phyloP scores from a whole-genome alignment of 1,140 invertebrate species.

The Anthonomus grandis region DNA sequence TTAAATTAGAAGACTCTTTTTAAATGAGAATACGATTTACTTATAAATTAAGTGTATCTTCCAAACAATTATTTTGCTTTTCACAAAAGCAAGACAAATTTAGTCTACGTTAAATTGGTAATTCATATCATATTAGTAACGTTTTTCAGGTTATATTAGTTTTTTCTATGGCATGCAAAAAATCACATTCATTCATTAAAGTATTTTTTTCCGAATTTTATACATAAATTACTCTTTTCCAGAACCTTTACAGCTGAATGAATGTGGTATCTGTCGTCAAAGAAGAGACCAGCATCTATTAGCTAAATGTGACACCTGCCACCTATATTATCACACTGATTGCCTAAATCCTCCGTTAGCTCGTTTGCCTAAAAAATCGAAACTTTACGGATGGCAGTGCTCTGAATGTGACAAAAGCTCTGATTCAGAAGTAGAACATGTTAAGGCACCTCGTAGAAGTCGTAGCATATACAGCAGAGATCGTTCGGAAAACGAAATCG shows the following conservation, averaged over 20 bases:
- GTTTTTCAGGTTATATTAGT: no score
- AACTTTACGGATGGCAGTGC: conserved; percentile 91
- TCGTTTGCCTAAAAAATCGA: conserved; percentile 91
- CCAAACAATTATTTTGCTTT: no score
- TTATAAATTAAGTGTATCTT: no score
- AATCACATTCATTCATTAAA: no score
- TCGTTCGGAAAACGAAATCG: conserved; percentile 28
- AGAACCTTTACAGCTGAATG: conserved; percentile 50
- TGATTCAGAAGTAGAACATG: conserved; percentile 71
- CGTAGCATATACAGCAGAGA: conserved; percentile 27
- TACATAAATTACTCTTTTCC: conserved; percentile 8
- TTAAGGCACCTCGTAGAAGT: conserved; percentile 47
- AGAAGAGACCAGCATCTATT: conserved; percentile 82
- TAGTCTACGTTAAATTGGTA: no score
- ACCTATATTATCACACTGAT: conserved; percentile 86
- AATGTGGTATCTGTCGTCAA: conserved; percentile 82
- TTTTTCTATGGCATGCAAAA: no score
- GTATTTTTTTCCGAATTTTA: no score
- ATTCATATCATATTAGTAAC: conserved; percentile 2
- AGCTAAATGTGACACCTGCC: conserved; percentile 92
- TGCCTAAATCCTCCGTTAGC: conserved; percentile 90
- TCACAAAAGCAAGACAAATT: no score
- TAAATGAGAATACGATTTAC: no score
- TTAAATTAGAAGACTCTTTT: no score
- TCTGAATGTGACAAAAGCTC: conserved; percentile 86